Evolutionary conservation across 2,113 vertebrate genomes (phyloP), one percentile per base, ranked within the genome.

Genomic region (Esox niger): DNA sequence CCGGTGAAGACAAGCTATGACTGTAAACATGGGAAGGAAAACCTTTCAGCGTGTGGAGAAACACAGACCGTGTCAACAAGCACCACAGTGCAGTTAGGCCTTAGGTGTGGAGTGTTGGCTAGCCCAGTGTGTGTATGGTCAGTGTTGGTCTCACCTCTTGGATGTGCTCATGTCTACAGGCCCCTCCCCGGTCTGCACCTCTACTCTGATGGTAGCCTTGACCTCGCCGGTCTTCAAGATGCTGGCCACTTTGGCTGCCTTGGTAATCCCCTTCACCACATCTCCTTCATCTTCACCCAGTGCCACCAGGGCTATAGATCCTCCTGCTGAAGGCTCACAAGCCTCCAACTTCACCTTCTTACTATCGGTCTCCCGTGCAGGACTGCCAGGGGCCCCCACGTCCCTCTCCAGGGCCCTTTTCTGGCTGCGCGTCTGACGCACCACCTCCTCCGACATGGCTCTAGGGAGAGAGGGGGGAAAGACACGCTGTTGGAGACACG

Each of bases 91-190:
- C 38, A 43, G 13, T 43, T 17, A 17, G 38, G 38, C 38, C 38
- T 43, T 43, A 43, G 17, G 17, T 17, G 38, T 43, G 15, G 11
- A 38, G 35, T 38, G 11, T 38, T 13, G 11, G 35, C 10, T 38
- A 13, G 15, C 8, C 10, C 35, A 13, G 13, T 38, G 11, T 38
- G 35, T 8, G 15, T 43, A 43, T n/a, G n/a, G 17, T 43, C 38
- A 43, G 15, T 43, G 38, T 43, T 43, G 20, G 11, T 66, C 91
- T 92, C 80, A 99, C 97, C 94, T 95, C 89, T 95, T 95, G 1
- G 95, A 90, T 6, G 95, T 98, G 61, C 96, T 98, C 96, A 98
- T 98, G 71, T 99, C 96, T 70, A 99, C 95, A 0, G 97, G 97
- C 65, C 97, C 93, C 0, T 98, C 96, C 1, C 91, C 89, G 0